Percentiles rank a stretch among this genome's conserved stretches.
These are phyloP conservation scores for Sorex maritimensis DNA, from an alignment of 2,797 vertebrate genomes.

Conservation along the genomic window DNA sequence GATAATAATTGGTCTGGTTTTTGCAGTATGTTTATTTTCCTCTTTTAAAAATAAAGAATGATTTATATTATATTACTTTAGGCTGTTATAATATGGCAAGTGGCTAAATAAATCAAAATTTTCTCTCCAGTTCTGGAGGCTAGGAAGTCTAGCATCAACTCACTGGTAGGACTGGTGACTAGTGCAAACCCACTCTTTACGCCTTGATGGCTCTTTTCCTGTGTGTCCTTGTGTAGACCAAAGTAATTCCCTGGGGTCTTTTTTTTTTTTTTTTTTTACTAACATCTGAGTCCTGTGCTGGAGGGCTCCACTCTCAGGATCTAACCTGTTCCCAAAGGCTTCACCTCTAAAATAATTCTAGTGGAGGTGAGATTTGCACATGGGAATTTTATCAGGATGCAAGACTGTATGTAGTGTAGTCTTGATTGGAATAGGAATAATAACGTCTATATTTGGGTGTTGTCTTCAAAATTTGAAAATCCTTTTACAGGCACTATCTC, in stretches of 20 bases:
- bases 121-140: background rate
- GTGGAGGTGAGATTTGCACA: background rate
- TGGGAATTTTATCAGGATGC: background rate
- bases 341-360: background rate
- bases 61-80: background rate
- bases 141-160: background rate
- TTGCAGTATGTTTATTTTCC: background rate
- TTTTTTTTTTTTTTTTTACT: too few species aligned
- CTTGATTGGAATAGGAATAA: background rate
- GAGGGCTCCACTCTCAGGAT: background rate
- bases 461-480: constrained; percentile 32
- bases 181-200: too few species aligned
- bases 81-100: background rate
- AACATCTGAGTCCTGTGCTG: background rate
- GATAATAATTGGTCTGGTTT: constrained; percentile 22
- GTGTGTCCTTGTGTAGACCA: background rate
- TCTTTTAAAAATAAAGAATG: constrained; percentile 34
- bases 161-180: background rate
- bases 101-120: background rate
- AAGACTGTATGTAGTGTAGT: background rate
- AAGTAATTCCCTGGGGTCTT: background rate
- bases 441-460: background rate
- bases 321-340: background rate
- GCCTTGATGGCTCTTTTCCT: background rate
- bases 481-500: background rate